Conservation (phyloP, 2,113 vertebrate genomes). For the Gallinago paraguaiae region DNA sequence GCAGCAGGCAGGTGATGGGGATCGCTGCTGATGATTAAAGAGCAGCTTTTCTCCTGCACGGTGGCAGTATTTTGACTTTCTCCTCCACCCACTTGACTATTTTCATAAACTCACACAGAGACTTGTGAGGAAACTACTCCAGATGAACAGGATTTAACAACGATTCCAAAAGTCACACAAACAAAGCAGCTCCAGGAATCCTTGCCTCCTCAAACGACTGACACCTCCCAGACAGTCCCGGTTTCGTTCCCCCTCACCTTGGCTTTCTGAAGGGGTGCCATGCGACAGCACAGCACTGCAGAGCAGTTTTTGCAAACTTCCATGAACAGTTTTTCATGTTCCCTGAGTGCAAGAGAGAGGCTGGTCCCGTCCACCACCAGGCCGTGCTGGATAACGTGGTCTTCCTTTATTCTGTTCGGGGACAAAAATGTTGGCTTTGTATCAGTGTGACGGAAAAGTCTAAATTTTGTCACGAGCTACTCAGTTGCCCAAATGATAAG, state of each 20-base stretch:
- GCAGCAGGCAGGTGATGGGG: background rate
- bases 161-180: background rate
- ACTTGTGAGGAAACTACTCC: background rate
- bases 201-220: background rate
- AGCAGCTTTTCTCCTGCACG: background rate
- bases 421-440: background rate
- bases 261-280: constrained; percentile 97
- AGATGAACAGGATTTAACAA: background rate
- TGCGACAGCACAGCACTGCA: constrained; percentile 95
- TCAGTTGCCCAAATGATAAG: background rate
- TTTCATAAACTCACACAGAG: background rate
- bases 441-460: rapidly evolving
- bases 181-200: background rate
- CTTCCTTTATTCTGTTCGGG: constrained; percentile 87
- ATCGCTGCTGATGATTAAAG: background rate
- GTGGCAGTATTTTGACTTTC: background rate
- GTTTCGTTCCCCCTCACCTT: constrained; percentile 77
- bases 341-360: constrained; percentile 92
- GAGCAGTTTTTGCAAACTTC: constrained; percentile 95
- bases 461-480: background rate
- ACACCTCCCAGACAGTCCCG: background rate
- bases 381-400: constrained; percentile 96
- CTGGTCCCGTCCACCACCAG: constrained; percentile 96
- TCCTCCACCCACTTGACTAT: background rate
- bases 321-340: constrained; percentile 97